phyloP scores from a whole-genome alignment of 1,140 invertebrate genomes.

The Galendromus occidentalis region DNA sequence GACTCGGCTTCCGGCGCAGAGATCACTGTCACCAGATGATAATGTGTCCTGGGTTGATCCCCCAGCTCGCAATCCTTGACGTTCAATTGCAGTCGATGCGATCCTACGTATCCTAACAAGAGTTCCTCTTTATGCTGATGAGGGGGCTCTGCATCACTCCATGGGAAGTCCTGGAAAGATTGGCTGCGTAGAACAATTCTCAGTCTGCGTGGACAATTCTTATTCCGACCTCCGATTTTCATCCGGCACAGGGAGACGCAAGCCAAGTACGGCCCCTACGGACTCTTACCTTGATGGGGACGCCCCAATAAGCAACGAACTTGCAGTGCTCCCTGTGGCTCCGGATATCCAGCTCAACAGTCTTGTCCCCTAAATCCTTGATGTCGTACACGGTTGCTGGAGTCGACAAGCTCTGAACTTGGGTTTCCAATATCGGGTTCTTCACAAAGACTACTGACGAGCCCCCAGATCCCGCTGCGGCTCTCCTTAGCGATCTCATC shows the following conservation, averaged over 20 bases:
- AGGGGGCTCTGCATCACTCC: not conserved
- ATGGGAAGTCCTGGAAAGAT: not conserved
- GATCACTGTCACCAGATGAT: not conserved
- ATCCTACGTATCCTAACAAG: not conserved
- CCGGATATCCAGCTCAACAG: not conserved
- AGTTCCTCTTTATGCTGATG: not conserved
- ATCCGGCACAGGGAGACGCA: too few species aligned
- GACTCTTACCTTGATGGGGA: not conserved
- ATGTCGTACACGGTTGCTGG: not conserved
- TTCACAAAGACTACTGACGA: not conserved
- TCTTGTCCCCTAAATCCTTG: not conserved
- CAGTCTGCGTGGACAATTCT: too few species aligned
- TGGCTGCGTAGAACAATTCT: too few species aligned
- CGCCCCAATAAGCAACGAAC: not conserved
- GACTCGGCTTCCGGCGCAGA: not conserved
- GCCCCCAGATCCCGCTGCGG: not conserved
- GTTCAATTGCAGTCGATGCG: not conserved
- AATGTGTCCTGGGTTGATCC: not conserved
- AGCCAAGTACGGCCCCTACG: too few species aligned
- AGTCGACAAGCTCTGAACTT: not conserved
- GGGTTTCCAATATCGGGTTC: not conserved
- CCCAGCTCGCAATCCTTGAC: conserved; percentile 4
- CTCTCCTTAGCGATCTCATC: too few species aligned
- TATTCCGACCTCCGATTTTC: too few species aligned
- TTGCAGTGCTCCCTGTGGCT: not conserved